These are phyloP conservation scores for Pollenia labialis DNA, from an alignment of 2,888 invertebrate species.

Conservation along the genomic window DNA sequence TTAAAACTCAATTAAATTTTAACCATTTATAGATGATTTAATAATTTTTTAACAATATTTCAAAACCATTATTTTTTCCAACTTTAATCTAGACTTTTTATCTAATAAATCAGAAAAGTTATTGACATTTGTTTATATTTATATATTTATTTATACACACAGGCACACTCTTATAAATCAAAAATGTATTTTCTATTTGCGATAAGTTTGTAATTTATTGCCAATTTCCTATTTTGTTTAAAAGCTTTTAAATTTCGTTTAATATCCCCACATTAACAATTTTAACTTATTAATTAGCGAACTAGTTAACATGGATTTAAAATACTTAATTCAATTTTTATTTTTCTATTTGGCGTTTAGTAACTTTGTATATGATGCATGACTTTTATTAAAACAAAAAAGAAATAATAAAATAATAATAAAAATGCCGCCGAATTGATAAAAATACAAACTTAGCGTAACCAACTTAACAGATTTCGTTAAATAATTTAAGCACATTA, in stretches of 20 bases:
- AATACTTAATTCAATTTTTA: slow-evolving; percentile 26
- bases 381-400: slow-evolving; percentile 4
- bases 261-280: slow-evolving; percentile 35
- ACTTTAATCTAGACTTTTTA: not conserved
- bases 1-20: slow-evolving; percentile 30
- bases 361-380: not conserved
- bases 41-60: not conserved
- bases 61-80: slow-evolving; percentile 3
- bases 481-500: slow-evolving; percentile 66
- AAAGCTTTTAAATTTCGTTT: slow-evolving; percentile 52
- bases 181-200: slow-evolving; percentile 10
- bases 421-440: slow-evolving; percentile 51
- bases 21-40: slow-evolving; percentile 7
- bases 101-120: slow-evolving; percentile 17
- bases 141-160: not conserved
- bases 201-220: slow-evolving; percentile 37
- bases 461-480: slow-evolving; percentile 47
- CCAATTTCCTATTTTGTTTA: slow-evolving; percentile 51
- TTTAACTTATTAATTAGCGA: slow-evolving; percentile 61
- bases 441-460: slow-evolving; percentile 32
- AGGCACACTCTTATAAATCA: not conserved
- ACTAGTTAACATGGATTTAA: slow-evolving; percentile 25
- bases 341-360: not conserved
- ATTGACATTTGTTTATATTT: slow-evolving; percentile 12
- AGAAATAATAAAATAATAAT: not conserved